Base-by-base conservation (phyloP, 1,140 invertebrate species). In the Caenorhabditis brenneri region DNA sequence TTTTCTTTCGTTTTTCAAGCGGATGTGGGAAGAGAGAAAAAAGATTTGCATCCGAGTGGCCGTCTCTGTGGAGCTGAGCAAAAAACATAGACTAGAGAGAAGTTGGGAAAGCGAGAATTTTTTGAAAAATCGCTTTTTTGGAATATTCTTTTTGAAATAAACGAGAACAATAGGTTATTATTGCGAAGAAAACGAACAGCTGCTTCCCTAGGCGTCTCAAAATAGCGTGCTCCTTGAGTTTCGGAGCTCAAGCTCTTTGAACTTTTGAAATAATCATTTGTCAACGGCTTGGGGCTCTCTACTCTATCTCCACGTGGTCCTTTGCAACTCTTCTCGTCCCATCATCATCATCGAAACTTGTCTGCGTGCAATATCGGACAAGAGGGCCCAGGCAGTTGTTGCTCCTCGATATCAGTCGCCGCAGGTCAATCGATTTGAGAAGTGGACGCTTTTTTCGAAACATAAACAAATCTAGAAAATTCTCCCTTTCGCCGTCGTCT, bases 321-420 rank as follows among this genome's bases (percentile, higher is more conserved):
- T n/a, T 74, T 74, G 65, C 65, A 74, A 42, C 65, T 42, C 22
- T 10, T 42, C n/a, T n/a, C n/a, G n/a, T n/a, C n/a, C n/a, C 58
- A 22, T 46, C n/a, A 12, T 74, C 36, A 7, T n/a, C 31, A 58
- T 58, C 27, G 27, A 9, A 58, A 36, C 22, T 5, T 74, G 65
- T 15, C 36, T 42, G 19, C 65, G 36, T 74, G 36, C 65, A 42
- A 42, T 74, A 12, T 19, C 29, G 2, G 36, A 42, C 36, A 74
- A 42, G 29, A 1, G n/a, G 46, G 29, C 15, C 58, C 1, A 2
- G 15, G 36, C 65, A 74, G 65, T 42, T 74, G 65, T 33, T 74
- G 65, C 19, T 31, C 65, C 36, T 74, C 9, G 22, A 19, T 24
- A 6, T 4, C 33, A 19, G 33, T 12, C 9, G 6, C 33, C 65